Percentiles rank a stretch among this genome's conserved stretches.
Conservation (phyloP, 35 echinoderm and acorn worm species). For the Apostichopus parvimensis region DNA sequence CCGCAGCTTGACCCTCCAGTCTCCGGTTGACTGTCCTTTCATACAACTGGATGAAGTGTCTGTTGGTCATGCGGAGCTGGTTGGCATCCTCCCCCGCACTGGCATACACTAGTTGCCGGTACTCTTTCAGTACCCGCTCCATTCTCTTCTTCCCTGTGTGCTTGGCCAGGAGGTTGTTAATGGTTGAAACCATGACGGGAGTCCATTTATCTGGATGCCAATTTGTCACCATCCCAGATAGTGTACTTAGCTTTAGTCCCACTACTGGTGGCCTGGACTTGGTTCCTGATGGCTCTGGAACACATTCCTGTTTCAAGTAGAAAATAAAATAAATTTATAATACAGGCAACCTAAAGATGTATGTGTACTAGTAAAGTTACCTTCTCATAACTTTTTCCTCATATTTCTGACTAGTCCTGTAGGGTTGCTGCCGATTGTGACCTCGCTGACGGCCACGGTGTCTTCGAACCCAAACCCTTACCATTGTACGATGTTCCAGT, state of each 20-base stretch:
- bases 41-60: constrained; percentile 50
- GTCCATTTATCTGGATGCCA: constrained; percentile 26
- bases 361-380: no score
- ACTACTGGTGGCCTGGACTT: background rate
- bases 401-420: no score
- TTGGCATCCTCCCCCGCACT: background rate
- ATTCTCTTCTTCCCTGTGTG: constrained; percentile 4
- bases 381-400: no score
- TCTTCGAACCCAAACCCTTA: no score
- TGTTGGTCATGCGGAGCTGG: constrained; percentile 20
- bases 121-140: constrained; percentile 12
- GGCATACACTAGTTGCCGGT: constrained; percentile 19
- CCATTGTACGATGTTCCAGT: no score
- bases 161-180: background rate
- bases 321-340: background rate
- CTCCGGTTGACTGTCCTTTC: constrained; percentile 15
- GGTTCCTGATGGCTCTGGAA: background rate
- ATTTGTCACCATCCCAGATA: constrained; percentile 22
- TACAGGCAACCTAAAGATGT: background rate
- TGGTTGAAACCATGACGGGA: constrained; percentile 6
- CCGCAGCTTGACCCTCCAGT: background rate
- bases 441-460: no score
- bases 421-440: no score
- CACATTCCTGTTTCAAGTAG: background rate
- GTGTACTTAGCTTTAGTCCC: background rate